Evolutionary conservation across 30 jellyfish, hydroid and myxozoan genomes (phyloP).

Genomic region (Clytia hemisphaerica): DNA sequence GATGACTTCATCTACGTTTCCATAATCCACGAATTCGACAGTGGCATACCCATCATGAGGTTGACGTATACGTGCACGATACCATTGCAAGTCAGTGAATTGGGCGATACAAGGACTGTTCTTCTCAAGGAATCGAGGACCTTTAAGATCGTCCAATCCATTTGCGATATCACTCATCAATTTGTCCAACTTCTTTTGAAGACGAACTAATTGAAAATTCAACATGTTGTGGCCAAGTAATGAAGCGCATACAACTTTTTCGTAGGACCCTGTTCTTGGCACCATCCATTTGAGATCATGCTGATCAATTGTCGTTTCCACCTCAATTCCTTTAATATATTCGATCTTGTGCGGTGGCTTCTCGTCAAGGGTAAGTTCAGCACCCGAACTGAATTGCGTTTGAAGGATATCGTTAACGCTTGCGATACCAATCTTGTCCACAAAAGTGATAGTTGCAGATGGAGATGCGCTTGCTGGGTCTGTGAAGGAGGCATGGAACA

Average conservation of each 20-base stretch:
- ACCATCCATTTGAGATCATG: background rate
- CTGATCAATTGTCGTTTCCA: background rate
- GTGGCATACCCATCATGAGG: background rate
- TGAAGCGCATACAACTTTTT: background rate
- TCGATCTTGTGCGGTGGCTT: background rate
- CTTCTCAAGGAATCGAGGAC: background rate
- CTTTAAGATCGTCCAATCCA: background rate
- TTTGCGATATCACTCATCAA: background rate
- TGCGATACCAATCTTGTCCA: background rate
- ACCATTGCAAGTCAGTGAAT: conserved; percentile 5
- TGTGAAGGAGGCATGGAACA: background rate
- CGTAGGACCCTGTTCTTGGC: background rate
- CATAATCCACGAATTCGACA: conserved; percentile 21
- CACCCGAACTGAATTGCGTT: background rate
- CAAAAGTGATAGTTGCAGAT: background rate
- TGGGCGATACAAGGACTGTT: background rate
- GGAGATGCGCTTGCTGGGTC: background rate
- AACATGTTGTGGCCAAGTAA: background rate
- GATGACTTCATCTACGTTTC: conserved; percentile 14
- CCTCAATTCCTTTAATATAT: background rate
- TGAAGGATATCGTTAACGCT: background rate
- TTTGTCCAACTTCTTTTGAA: background rate
- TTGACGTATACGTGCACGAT: background rate
- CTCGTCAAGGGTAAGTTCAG: background rate
- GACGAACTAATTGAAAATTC: background rate